phyloP scores from a whole-genome alignment of 2,113 vertebrate genomes.

The Heptranchias perlo region DNA sequence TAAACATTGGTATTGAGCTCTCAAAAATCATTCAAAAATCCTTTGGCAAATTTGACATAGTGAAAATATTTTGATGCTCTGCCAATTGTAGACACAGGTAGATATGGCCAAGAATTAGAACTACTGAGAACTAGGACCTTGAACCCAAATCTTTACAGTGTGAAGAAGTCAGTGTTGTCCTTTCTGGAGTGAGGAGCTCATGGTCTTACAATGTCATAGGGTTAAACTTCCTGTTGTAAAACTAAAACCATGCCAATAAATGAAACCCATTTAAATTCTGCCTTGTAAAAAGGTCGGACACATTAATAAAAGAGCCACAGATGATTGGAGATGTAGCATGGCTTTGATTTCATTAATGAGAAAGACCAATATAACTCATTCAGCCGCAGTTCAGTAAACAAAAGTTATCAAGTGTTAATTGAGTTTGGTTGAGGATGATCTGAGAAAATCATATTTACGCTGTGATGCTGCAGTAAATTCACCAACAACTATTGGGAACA shows the following conservation, averaged over 20 bases:
- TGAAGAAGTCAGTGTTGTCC: neutral
- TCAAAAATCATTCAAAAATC: neutral
- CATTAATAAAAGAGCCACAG: neutral
- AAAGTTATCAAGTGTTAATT: conserved; percentile 3
- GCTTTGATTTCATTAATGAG: neutral
- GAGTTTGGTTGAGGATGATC: neutral
- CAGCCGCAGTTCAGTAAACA: neutral
- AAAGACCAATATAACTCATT: neutral
- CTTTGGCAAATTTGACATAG: too few relatives aligned
- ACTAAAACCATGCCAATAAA: neutral
- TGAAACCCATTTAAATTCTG: neutral
- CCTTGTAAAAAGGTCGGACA: neutral
- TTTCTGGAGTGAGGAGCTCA: too few relatives aligned
- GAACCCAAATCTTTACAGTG: neutral
- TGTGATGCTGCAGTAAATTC: neutral
- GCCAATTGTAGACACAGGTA: neutral
- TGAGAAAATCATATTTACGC: neutral
- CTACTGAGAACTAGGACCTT: neutral
- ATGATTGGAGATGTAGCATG: neutral
- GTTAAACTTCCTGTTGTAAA: neutral
- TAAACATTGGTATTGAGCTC: neutral
- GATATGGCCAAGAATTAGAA: neutral
- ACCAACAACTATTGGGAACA: neutral
- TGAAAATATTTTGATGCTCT: too few relatives aligned
- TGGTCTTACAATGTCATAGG: neutral